Evolutionary conservation across 2,113 vertebrate genomes (phyloP), one percentile per base, ranked within the genome.

Genomic region (Ceuthmochares aereus): DNA sequence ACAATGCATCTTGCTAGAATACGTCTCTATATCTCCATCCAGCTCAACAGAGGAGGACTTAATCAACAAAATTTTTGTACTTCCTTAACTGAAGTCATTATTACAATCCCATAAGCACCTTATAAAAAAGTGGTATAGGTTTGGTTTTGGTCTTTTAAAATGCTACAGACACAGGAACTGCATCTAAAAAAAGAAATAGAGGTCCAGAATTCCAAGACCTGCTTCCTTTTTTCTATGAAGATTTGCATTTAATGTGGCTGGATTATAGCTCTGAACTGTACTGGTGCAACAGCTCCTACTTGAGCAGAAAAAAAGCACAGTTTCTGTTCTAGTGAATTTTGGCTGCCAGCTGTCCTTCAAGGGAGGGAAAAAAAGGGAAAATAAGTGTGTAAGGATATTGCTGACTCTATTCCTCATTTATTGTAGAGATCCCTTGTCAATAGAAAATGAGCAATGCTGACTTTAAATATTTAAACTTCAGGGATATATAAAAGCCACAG

Each of bases 391-490:
- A 34, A 82, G 1, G 6, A 37, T 11, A 8, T n/a, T 62, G 15
- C 16, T 88, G 63, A 74, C 74, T 77, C 66, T 74, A 59, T 91
- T 85, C 14, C 32, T 80, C 18, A 5, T 91, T 95, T 90, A 74
- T 51, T 67, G 30, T 84, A 70, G 29, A 80, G 59, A 43, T 43
- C 7, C 4, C 17, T 77, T 77, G 22, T 68, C 79, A 63, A 49
- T 43, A 88, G n/a, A 29, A 91, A 72, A 51, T 37, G n/a, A 91
- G 22, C 11, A 87, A 90, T 26, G 47, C 3, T 63, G 84, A 51
- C 55, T 68, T 94, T 60, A 87, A 92, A 94, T 89, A 94, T 94
- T 96, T 95, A 91, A 90, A 74, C 68, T 93, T 58, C 14, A 32
- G 30, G 49, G 68, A 47, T 36, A 16, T 64, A 36, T 25, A 79